Conservation (phyloP, 23 tunicate genomes). For the Botrylloides violaceus region DNA sequence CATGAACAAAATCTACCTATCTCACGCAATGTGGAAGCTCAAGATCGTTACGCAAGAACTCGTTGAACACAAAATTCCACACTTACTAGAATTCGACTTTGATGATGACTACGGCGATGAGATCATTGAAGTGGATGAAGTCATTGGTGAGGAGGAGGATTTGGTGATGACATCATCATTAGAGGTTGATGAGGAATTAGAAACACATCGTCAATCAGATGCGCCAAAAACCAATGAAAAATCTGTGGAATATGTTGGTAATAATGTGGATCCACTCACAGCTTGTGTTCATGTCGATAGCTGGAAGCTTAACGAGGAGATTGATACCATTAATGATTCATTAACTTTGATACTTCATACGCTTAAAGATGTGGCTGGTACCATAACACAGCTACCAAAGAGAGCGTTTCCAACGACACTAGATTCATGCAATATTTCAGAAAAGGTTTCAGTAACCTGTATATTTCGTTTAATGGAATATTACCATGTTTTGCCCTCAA, state of each 20-base stretch:
- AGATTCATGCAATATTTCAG: neutral
- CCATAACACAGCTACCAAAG: slow-evolving; percentile 47
- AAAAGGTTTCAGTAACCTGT: neutral
- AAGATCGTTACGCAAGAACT: slow-evolving; percentile 23
- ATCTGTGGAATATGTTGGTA: neutral
- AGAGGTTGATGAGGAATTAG: slow-evolving; percentile 14
- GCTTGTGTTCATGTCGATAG: slow-evolving; percentile 29
- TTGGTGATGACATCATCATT: slow-evolving; percentile 25
- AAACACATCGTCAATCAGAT: slow-evolving; percentile 2
- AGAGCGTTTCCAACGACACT: slow-evolving; percentile 42
- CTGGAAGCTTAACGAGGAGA: slow-evolving; percentile 29
- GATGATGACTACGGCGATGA: slow-evolving; percentile 47
- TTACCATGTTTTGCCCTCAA: slow-evolving; percentile 38
- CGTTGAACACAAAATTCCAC: slow-evolving; percentile 41
- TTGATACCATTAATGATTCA: slow-evolving; percentile 25
- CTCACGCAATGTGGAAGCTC: slow-evolving; percentile 53
- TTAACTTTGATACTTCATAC: slow-evolving; percentile 39
- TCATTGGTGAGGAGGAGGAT: slow-evolving; percentile 31
- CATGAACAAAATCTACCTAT: slow-evolving; percentile 35
- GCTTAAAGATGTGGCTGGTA: slow-evolving; percentile 20
- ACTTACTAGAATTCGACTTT: slow-evolving; percentile 39
- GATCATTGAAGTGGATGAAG: slow-evolving; percentile 38
- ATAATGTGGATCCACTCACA: slow-evolving; percentile 31
- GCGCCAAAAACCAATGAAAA: neutral
- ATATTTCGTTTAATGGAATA: slow-evolving; percentile 55